These are phyloP conservation scores for Platycheirus rosarum DNA, from an alignment of 2,888 invertebrate genomes.

Conservation along the genomic window DNA sequence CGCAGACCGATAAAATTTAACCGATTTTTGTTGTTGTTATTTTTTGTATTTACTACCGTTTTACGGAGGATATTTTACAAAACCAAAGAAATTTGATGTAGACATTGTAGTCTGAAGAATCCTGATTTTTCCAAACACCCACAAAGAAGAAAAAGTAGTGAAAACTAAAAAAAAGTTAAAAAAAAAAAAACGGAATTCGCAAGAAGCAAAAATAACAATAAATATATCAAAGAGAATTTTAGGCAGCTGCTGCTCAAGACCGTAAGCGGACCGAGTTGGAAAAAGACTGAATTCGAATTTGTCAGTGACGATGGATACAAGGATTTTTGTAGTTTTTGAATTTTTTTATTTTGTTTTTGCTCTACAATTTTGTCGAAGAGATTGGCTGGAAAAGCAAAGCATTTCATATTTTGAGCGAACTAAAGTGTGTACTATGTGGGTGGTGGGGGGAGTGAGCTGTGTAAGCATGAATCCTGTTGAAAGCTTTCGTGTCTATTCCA, in stretches of 20 bases:
- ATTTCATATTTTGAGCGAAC: slow-evolving; percentile 26
- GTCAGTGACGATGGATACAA: slow-evolving; percentile 54
- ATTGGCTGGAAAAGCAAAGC: slow-evolving; percentile 52
- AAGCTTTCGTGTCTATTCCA: slow-evolving; percentile 36
- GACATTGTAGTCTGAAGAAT: slow-evolving; percentile 14
- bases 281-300: slow-evolving; percentile 68
- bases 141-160: neutral
- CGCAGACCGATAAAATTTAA: slow-evolving; percentile 46
- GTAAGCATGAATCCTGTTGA: slow-evolving; percentile 24
- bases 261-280: slow-evolving; percentile 64
- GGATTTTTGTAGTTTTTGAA: slow-evolving; percentile 46
- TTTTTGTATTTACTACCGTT: slow-evolving; percentile 11
- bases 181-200: slow-evolving; percentile 27
- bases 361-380: slow-evolving; percentile 54
- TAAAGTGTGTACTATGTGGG: slow-evolving; percentile 34
- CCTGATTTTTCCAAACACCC: slow-evolving; percentile 5
- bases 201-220: slow-evolving; percentile 39
- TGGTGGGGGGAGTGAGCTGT: slow-evolving; percentile 12
- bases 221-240: slow-evolving; percentile 46
- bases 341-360: slow-evolving; percentile 3
- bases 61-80: slow-evolving; percentile 24
- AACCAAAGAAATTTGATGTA: neutral
- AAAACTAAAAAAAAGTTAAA: neutral
- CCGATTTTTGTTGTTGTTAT: slow-evolving; percentile 31
- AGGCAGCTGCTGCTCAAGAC: slow-evolving; percentile 39